These are phyloP conservation scores for Notocelia uddmanniana DNA, from an alignment of 2,888 invertebrate genomes.

Conservation along the genomic window DNA sequence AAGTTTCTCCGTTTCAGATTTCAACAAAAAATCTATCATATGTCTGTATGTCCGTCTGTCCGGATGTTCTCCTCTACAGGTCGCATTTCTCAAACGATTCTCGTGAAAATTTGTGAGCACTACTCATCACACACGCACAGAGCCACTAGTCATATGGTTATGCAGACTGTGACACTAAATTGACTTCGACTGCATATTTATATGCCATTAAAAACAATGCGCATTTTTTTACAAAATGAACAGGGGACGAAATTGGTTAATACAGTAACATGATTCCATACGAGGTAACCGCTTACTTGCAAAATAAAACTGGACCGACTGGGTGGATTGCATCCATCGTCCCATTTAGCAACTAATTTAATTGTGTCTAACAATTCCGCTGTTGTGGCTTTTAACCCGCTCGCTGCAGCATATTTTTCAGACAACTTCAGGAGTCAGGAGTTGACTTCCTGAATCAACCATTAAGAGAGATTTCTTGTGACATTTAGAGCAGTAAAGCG, in stretches of 20 bases:
- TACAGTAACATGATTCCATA: not conserved
- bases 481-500: conserved; percentile 8
- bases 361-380: conserved; percentile 29
- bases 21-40: no score
- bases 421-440: not conserved
- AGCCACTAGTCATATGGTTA: no score
- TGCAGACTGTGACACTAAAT: no score
- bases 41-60: no score
- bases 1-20: no score
- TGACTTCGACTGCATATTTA: no score
- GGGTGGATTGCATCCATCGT: conserved; percentile 10
- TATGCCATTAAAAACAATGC: no score
- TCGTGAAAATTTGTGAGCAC: no score
- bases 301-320: conserved; percentile 21
- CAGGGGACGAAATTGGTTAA: not conserved
- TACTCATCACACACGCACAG: no score
- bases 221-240: not conserved
- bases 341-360: conserved; percentile 35
- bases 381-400: conserved; percentile 30
- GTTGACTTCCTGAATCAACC: not conserved
- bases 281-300: not conserved
- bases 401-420: not conserved
- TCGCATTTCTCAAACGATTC: no score
- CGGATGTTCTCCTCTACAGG: no score
- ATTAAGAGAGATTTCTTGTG: not conserved